phyloP scores from a whole-genome alignment of 1,140 invertebrate genomes.

The Brachionus rotundiformis region DNA sequence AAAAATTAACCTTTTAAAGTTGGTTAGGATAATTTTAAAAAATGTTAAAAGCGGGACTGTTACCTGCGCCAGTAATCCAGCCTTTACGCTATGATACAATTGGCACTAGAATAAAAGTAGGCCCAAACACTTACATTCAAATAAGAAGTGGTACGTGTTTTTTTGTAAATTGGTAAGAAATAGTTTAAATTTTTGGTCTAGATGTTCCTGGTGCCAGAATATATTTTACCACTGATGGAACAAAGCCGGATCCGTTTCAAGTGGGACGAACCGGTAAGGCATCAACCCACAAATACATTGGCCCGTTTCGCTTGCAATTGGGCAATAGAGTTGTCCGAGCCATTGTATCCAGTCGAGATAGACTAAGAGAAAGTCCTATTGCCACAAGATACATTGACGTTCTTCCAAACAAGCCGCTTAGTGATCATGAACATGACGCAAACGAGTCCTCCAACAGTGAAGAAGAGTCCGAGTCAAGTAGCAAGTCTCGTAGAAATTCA shows the following conservation, averaged over 20 bases:
- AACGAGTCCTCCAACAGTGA: conserved; percentile 46
- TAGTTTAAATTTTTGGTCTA: conserved; percentile 54
- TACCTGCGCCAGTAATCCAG: conserved; percentile 60
- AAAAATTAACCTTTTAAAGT: neutral
- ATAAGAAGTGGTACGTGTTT: conserved; percentile 52
- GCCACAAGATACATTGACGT: conserved; percentile 62
- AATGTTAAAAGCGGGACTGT: conserved; percentile 64
- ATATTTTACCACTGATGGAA: conserved; percentile 64
- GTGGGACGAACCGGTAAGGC: conserved; percentile 59
- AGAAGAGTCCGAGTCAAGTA: conserved; percentile 25
- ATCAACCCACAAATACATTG: conserved; percentile 62
- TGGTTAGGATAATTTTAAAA: conserved; percentile 27
- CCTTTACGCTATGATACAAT: conserved; percentile 56
- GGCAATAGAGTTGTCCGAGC: conserved; percentile 63
- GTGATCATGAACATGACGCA: conserved; percentile 31
- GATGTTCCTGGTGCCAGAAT: conserved; percentile 61
- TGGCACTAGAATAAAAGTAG: conserved; percentile 58
- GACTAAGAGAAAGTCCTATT: conserved; percentile 62
- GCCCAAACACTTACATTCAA: conserved; percentile 60
- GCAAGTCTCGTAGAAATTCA: neutral
- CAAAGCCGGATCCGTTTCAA: conserved; percentile 62
- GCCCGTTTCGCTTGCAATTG: conserved; percentile 61
- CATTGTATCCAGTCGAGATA: conserved; percentile 57
- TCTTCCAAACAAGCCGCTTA: neutral
- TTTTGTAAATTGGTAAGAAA: neutral